Conservation (phyloP, 2,888 invertebrate genomes). For the Octodonta nipae region DNA sequence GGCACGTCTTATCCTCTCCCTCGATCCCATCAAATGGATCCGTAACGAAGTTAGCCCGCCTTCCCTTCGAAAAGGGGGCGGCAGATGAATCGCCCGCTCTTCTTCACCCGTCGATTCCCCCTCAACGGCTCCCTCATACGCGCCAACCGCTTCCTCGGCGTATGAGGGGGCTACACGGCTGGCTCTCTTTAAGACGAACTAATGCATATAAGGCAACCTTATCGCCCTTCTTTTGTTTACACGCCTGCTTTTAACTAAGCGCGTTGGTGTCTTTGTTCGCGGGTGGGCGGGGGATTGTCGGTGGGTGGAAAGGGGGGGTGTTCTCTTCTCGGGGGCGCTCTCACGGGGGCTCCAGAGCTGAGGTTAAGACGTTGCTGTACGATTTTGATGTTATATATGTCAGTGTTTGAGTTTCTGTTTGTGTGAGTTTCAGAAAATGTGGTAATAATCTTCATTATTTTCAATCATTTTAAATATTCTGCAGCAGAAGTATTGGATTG, state of each 20-base stretch:
- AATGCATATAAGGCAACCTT: slow-evolving; percentile 34
- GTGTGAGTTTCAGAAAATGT: too few species aligned
- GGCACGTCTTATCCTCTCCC: slow-evolving; percentile 33
- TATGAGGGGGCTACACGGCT: too few species aligned
- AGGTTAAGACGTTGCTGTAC: too few species aligned
- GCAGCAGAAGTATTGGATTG: too few species aligned
- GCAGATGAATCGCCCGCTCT: slow-evolving; percentile 31
- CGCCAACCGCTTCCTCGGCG: too few species aligned
- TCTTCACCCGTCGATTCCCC: slow-evolving; percentile 10
- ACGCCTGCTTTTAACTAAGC: slow-evolving; percentile 12
- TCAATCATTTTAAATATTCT: too few species aligned
- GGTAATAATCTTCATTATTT: too few species aligned
- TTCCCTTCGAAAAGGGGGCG: slow-evolving; percentile 8
- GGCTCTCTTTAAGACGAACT: slow-evolving; percentile 30
- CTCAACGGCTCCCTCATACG: slow-evolving; percentile 10
- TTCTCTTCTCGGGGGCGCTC: too few species aligned
- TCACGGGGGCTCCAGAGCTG: too few species aligned
- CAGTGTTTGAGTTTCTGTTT: too few species aligned
- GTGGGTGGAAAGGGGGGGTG: not conserved
- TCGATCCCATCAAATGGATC: slow-evolving; percentile 68
- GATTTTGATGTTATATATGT: too few species aligned
- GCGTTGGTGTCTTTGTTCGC: slow-evolving; percentile 10
- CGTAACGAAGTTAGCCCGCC: slow-evolving; percentile 54
- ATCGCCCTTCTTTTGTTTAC: slow-evolving; percentile 29
- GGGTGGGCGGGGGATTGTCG: not conserved